A percentile compares a stretch with the other conserved stretches of the same genome.
These are phyloP conservation scores for Archilochus colubris DNA, from an alignment of 2,113 vertebrate species.

Conservation along the genomic window DNA sequence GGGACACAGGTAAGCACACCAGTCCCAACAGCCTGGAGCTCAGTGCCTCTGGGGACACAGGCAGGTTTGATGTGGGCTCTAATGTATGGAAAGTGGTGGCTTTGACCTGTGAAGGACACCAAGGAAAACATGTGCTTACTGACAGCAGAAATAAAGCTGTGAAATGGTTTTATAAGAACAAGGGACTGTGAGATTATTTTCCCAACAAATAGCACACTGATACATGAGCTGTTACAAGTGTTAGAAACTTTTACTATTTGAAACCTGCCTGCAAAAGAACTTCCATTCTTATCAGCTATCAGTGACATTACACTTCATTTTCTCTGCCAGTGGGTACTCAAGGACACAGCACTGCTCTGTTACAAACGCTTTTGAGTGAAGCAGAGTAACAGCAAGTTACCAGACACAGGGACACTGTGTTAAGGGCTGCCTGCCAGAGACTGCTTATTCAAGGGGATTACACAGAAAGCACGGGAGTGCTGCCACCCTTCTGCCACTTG, in stretches of 20 bases:
- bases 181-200: not conserved
- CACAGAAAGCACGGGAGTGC: not conserved
- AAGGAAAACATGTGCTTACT: not conserved
- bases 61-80: not conserved
- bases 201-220: not conserved
- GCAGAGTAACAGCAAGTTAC: not conserved
- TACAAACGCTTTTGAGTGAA: not conserved
- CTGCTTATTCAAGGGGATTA: not conserved
- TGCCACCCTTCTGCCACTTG: not conserved
- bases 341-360: not conserved
- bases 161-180: not conserved
- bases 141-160: not conserved
- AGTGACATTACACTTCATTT: not conserved
- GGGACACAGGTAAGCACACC: not conserved
- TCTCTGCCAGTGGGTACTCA: not conserved
- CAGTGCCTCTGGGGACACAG: not conserved
- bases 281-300: not conserved
- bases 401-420: not conserved
- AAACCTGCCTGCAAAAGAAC: not conserved
- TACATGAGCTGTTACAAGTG: not conserved
- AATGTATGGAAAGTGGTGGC: not conserved
- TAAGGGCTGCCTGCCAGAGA: constrained; percentile 2
- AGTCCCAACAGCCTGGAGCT: not conserved
- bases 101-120: not conserved
- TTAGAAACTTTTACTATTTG: not conserved